phyloP scores from a whole-genome alignment of 1,140 invertebrate species.

The Apolygus lucorum region DNA sequence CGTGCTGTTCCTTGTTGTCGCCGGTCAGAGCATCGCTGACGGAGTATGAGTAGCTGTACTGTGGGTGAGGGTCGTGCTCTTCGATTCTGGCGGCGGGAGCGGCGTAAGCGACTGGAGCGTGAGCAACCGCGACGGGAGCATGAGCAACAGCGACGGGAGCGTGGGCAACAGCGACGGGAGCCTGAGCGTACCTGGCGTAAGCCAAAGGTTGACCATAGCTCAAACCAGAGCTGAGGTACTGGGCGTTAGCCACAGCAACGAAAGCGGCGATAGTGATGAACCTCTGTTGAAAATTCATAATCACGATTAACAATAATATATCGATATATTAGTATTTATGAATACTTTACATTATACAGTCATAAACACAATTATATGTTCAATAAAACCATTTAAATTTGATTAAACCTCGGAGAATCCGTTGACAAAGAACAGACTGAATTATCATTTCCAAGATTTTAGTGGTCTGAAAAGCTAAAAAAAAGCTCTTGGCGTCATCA shows the following conservation, averaged over 20 bases:
- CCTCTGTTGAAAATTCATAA: not conserved
- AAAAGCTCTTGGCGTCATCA: no score
- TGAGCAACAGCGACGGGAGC: slow-evolving; percentile 19
- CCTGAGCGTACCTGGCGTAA: not conserved
- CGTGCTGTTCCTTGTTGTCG: slow-evolving; percentile 45
- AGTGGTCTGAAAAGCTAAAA: no score
- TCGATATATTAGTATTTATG: no score
- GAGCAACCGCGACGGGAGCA: slow-evolving; percentile 16
- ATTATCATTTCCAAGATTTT: no score
- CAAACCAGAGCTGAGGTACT: not conserved
- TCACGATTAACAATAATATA: no score
- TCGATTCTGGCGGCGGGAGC: not conserved
- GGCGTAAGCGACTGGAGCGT: slow-evolving; percentile 1
- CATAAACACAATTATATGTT: no score
- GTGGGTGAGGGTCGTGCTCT: slow-evolving; percentile 38
- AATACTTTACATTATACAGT: no score
- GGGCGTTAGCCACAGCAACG: slow-evolving; percentile 12
- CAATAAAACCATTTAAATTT: no score
- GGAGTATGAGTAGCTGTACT: slow-evolving; percentile 45
- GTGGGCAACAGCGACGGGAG: not conserved
- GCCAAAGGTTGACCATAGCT: not conserved
- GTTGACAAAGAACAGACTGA: no score
- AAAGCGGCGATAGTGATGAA: slow-evolving; percentile 13
- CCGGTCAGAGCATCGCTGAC: slow-evolving; percentile 46
- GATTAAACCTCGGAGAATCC: no score